phyloP scores from a whole-genome alignment of 2,888 invertebrate genomes.

The Campoplex capitator region DNA sequence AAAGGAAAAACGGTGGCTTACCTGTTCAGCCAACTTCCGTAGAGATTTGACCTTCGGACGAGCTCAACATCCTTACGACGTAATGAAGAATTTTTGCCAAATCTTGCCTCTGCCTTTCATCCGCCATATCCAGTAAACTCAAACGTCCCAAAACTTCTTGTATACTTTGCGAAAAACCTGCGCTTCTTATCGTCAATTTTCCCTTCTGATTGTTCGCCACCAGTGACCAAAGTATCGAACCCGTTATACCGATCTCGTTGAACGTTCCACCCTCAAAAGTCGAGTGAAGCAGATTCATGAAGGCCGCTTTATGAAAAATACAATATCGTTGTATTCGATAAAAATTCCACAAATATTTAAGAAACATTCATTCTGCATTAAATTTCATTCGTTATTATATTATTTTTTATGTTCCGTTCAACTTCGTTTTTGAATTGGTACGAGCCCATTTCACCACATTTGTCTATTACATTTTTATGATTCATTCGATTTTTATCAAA shows the following conservation, averaged over 20 bases:
- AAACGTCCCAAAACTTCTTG: constrained; percentile 85
- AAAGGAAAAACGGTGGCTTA: background rate
- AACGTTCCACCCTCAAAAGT: constrained; percentile 84
- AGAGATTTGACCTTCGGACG: constrained; percentile 71
- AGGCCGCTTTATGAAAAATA: constrained; percentile 83
- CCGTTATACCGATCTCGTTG: constrained; percentile 84
- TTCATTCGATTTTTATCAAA: background rate
- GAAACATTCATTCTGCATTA: too few relatives aligned
- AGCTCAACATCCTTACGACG: constrained; percentile 77
- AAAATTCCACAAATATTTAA: too few relatives aligned
- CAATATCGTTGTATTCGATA: background rate
- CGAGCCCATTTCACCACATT: background rate
- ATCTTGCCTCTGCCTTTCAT: constrained; percentile 77
- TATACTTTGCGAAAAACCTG: constrained; percentile 85
- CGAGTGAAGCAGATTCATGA: constrained; percentile 84
- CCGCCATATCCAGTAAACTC: constrained; percentile 75
- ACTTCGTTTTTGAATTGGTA: too few relatives aligned
- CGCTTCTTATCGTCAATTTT: constrained; percentile 86
- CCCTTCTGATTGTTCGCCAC: constrained; percentile 90
- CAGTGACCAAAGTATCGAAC: constrained; percentile 88
- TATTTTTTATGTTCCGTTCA: background rate
- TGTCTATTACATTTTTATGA: background rate
- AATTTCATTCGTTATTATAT: too few relatives aligned
- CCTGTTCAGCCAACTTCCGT: constrained; percentile 62
- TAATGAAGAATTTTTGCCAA: constrained; percentile 80